Evolutionary conservation across 2,888 invertebrate species (phyloP).

Genomic region (Priocnemis perturbator): DNA sequence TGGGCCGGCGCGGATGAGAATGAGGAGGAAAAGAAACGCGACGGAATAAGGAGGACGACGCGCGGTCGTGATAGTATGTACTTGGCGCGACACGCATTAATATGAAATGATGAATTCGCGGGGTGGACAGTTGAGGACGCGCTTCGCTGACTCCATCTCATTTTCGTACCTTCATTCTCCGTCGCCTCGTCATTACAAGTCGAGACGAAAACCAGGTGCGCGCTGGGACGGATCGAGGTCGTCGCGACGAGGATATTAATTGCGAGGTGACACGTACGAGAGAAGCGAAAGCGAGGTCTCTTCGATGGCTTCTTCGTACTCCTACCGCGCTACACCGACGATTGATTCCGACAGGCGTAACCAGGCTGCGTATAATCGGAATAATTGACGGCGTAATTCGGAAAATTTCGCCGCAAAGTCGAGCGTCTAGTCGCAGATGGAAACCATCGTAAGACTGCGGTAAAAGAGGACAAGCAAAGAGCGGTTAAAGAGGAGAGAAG

Average conservation of each 20-base stretch:
- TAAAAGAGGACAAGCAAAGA: neutral
- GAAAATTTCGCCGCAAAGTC: neutral
- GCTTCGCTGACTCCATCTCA: constrained; percentile 28
- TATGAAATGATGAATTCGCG: neutral
- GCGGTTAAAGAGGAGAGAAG: neutral
- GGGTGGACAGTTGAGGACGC: neutral
- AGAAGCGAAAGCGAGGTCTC: constrained; percentile 55
- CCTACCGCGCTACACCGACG: constrained; percentile 28
- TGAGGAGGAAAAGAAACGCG: constrained; percentile 1
- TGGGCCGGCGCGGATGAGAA: neutral
- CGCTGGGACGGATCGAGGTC: constrained; percentile 61
- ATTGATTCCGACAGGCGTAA: constrained; percentile 54
- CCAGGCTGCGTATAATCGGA: constrained; percentile 46
- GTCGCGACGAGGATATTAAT: constrained; percentile 65
- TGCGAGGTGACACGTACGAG: constrained; percentile 58
- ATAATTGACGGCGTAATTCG: constrained; percentile 47
- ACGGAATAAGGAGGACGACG: neutral
- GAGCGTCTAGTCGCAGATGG: neutral
- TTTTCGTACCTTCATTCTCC: constrained; percentile 56
- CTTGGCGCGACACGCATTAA: neutral
- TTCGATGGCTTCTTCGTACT: constrained; percentile 55
- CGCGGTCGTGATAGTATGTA: constrained; percentile 18
- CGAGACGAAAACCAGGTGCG: constrained; percentile 62
- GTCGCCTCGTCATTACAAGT: constrained; percentile 49
- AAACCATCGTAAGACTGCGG: too few relatives aligned